phyloP scores from a whole-genome alignment of 2,113 vertebrate species.

The Urocynchramus pylzowi region DNA sequence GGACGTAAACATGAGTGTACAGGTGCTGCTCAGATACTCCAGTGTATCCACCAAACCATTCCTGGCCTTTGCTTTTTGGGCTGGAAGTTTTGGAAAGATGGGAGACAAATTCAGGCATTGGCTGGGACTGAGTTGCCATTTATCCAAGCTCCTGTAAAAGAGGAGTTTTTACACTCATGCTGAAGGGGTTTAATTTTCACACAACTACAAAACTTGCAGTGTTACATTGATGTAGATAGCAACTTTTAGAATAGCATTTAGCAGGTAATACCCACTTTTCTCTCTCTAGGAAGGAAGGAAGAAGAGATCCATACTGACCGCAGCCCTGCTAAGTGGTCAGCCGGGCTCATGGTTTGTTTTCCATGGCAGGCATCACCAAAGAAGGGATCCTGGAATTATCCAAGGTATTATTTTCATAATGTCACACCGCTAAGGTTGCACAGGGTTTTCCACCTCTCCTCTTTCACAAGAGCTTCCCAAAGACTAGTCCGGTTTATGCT shows the following conservation, averaged over 20 bases:
- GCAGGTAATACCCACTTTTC: neutral
- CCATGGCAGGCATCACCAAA: neutral
- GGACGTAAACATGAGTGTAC: rapidly evolving
- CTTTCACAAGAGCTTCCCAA: neutral
- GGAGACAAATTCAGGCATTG: neutral
- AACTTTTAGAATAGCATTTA: neutral
- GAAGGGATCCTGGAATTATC: neutral
- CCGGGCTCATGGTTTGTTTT: rapidly evolving
- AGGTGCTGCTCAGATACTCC: neutral
- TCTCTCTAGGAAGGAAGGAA: neutral
- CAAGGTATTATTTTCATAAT: neutral
- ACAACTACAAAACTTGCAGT: neutral
- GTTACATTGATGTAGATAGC: neutral
- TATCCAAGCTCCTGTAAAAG: neutral
- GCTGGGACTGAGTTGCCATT: neutral
- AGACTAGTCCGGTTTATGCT: neutral
- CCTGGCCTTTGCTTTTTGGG: neutral
- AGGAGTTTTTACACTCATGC: neutral
- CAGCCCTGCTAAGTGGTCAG: neutral
- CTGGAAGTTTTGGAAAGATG: neutral
- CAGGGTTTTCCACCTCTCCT: neutral
- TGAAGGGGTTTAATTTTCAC: neutral
- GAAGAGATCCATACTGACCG: neutral
- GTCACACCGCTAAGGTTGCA: neutral
- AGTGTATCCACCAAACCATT: neutral